phyloP scores from a whole-genome alignment of 2,113 vertebrate genomes.

The Ondatra zibethicus region DNA sequence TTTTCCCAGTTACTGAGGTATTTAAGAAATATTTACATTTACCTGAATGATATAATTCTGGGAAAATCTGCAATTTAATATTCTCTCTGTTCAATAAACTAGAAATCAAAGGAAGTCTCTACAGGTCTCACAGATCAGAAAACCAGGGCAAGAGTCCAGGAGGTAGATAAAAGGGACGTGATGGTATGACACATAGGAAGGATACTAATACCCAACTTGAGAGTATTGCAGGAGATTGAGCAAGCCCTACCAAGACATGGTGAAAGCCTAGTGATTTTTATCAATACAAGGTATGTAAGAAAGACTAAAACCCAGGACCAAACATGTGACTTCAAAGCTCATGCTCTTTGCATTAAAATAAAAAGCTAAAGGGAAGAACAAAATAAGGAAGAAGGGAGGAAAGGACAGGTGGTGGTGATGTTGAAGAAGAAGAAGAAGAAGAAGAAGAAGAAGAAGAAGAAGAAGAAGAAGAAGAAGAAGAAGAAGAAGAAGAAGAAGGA shows the following conservation, averaged over 20 bases:
- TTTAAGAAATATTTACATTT: neutral
- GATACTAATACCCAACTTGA: neutral
- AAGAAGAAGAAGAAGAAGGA: neutral
- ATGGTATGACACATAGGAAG: neutral
- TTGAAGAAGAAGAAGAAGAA: too few relatives aligned
- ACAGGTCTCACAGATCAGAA: neutral
- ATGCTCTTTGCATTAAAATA: constrained; percentile 23
- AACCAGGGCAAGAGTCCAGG: neutral
- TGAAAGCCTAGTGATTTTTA: constrained; percentile 2
- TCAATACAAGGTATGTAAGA: neutral
- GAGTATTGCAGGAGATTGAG: neutral
- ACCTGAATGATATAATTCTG: neutral
- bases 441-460: neutral
- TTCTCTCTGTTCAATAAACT: neutral
- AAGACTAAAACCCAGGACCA: neutral
- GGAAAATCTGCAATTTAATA: neutral
- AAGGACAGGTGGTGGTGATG: too few relatives aligned
- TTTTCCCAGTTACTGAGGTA: neutral
- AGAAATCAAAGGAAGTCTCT: neutral
- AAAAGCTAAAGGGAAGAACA: neutral
- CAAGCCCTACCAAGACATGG: neutral
- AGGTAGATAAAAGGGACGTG: neutral
- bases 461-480: too few relatives aligned
- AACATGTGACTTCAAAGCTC: neutral
- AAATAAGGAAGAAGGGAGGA: too few relatives aligned